Evolutionary conservation across 1,140 invertebrate species (phyloP).

Genomic region (Zaprionus nigranus): DNA sequence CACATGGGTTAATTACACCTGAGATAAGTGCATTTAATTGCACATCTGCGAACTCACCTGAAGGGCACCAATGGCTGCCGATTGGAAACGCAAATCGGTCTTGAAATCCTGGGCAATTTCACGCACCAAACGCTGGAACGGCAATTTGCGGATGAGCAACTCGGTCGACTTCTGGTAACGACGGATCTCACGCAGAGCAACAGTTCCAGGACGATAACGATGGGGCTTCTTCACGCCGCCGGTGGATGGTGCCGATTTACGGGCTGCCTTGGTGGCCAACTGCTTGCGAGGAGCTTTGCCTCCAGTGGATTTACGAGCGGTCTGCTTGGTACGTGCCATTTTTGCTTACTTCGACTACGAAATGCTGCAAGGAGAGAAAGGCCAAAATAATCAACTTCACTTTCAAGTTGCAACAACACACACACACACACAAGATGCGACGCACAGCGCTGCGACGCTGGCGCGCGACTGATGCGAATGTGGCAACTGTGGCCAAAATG

Average conservation of each 20-base stretch:
- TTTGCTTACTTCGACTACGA: constrained; percentile 38
- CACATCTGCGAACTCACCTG: constrained; percentile 84
- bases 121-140: constrained; percentile 93
- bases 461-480: constrained; percentile 52
- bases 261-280: constrained; percentile 93
- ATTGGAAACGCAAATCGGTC: constrained; percentile 92
- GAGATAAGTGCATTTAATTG: too few relatives aligned
- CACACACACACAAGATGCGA: constrained; percentile 18
- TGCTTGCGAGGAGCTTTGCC: constrained; percentile 95
- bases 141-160: constrained; percentile 92
- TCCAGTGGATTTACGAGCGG: constrained; percentile 93
- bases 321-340: constrained; percentile 94
- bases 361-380: constrained; percentile 25
- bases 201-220: constrained; percentile 92
- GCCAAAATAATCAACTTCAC: neutral
- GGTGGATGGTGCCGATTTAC: constrained; percentile 90
- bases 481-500: constrained; percentile 22
- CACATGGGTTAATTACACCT: neutral
- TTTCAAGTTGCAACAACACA: neutral
- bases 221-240: constrained; percentile 92
- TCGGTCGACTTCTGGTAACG: constrained; percentile 94
- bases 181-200: constrained; percentile 94
- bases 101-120: constrained; percentile 94
- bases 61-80: constrained; percentile 90
- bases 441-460: constrained; percentile 63